Conservation (phyloP, 2,113 vertebrate species). For the Toxostoma redivivum region DNA sequence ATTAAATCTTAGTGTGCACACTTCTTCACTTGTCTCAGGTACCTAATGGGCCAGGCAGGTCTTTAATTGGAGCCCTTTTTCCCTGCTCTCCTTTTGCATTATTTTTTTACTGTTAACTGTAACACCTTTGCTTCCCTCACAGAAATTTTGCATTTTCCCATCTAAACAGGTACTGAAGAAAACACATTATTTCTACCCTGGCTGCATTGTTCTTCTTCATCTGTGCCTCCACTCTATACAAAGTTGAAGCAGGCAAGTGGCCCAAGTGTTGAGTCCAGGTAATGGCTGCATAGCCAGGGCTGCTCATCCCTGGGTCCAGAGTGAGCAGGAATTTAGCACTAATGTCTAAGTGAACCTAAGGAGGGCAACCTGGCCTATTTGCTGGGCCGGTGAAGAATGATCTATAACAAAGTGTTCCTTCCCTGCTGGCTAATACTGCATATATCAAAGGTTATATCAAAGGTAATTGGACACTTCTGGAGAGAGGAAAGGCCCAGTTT, state of each 20-base stretch:
- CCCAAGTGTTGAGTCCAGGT: neutral
- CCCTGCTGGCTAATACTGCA: neutral
- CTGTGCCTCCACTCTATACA: neutral
- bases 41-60: slow-evolving; percentile 1
- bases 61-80: neutral
- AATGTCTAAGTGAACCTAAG: neutral
- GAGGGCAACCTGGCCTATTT: neutral
- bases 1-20: neutral
- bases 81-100: neutral
- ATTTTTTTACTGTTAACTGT: slow-evolving; percentile 45
- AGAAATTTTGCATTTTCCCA: neutral
- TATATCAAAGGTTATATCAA: neutral
- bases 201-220: neutral
- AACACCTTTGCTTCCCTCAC: slow-evolving; percentile 12
- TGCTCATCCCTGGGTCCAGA: neutral
- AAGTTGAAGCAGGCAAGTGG: neutral
- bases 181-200: neutral
- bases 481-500: neutral
- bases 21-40: neutral
- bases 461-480: neutral
- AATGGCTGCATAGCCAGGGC: neutral
- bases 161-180: neutral
- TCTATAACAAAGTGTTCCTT: neutral
- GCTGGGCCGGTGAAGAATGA: neutral
- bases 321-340: accelerated